Evolutionary conservation across 2,888 invertebrate genomes (phyloP).

Genomic region (Galerucella nymphaeae): DNA sequence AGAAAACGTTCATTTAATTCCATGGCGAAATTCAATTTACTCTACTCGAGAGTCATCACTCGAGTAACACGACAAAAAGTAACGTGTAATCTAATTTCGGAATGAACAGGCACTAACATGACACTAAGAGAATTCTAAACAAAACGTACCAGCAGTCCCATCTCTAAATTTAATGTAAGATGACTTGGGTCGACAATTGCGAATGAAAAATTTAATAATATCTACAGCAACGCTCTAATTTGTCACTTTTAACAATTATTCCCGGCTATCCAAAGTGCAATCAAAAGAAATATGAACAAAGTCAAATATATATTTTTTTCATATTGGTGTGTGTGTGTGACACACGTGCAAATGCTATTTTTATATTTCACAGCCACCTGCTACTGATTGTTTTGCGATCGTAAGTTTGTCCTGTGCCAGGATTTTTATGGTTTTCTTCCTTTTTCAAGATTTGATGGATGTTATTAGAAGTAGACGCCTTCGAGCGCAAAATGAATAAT

Average conservation of each 20-base stretch:
- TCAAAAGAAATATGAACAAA: conserved; percentile 46
- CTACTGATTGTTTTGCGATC: conserved; percentile 60
- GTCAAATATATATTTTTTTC: conserved; percentile 47
- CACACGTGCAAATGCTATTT: conserved; percentile 57
- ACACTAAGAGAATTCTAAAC: conserved; percentile 36
- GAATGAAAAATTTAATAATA: neutral
- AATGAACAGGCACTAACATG: conserved; percentile 34
- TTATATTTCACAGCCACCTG: conserved; percentile 61
- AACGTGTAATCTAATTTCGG: conserved; percentile 36
- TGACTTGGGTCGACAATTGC: neutral
- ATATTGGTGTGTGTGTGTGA: conserved; percentile 42
- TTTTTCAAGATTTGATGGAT: conserved; percentile 51
- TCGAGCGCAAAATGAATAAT: conserved; percentile 33
- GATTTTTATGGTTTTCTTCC: conserved; percentile 39
- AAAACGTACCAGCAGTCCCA: conserved; percentile 14
- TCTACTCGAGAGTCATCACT: conserved; percentile 32
- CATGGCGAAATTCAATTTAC: conserved; percentile 34
- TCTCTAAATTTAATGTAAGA: neutral
- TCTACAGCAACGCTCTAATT: neutral
- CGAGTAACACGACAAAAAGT: conserved; percentile 34
- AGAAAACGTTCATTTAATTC: conserved; percentile 38
- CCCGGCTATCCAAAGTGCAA: neutral
- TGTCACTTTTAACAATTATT: conserved; percentile 20
- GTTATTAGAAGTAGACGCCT: conserved; percentile 36
- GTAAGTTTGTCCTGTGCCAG: conserved; percentile 51